Conservation (phyloP, 2,888 invertebrate species). For the Cerastis rubricosa region DNA sequence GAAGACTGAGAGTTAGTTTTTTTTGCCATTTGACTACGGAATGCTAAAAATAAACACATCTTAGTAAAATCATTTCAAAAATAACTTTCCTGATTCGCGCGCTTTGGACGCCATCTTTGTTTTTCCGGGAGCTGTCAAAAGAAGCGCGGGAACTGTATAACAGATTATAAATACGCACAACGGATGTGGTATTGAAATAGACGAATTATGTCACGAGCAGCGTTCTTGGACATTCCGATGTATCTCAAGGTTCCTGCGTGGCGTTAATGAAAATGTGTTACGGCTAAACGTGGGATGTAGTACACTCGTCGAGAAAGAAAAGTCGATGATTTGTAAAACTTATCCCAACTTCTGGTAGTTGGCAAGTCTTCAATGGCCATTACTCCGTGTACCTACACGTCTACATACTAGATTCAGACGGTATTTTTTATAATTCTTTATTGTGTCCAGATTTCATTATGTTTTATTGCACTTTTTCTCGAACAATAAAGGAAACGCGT, state of each 20-base stretch:
- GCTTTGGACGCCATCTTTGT: conserved; percentile 60
- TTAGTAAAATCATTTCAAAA: conserved; percentile 21
- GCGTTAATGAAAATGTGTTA: conserved; percentile 64
- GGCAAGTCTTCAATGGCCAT: conserved; percentile 29
- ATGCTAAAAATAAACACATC: neutral
- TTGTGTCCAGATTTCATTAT: neutral
- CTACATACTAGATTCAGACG: neutral
- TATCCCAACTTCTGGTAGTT: conserved; percentile 6
- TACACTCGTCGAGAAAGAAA: conserved; percentile 33
- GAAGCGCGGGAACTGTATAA: conserved; percentile 67
- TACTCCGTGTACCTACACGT: conserved; percentile 2
- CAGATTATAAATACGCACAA: conserved; percentile 76
- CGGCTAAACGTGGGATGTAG: conserved; percentile 36
- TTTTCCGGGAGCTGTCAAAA: conserved; percentile 63
- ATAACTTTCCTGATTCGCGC: conserved; percentile 39
- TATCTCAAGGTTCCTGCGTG: conserved; percentile 61
- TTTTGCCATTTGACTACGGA: neutral
- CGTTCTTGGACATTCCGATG: conserved; percentile 64
- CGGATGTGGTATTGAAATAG: conserved; percentile 82
- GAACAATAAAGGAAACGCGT: conserved; percentile 19
- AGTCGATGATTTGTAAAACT: conserved; percentile 32
- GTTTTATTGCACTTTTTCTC: conserved; percentile 24
- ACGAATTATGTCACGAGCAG: conserved; percentile 83
- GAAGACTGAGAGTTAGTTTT: neutral
- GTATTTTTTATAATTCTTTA: neutral